Evolutionary conservation across 2,797 vertebrate genomes (phyloP), one percentile per base, ranked within the genome.

Genomic region (Poecilia wingei): DNA sequence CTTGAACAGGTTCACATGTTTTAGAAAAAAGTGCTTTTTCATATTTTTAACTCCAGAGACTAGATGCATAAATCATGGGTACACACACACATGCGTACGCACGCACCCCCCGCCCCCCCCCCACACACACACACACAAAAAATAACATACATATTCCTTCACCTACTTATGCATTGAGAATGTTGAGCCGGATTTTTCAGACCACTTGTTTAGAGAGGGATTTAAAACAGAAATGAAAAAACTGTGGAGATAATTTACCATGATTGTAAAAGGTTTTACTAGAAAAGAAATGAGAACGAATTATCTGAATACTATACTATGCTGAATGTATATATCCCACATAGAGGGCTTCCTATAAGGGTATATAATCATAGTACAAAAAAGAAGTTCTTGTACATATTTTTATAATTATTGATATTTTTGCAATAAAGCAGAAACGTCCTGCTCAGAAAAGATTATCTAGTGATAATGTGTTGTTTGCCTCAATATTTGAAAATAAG

Each of bases 1-100:
- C 69, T 73, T n/a, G n/a, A 36, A 73, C 59, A 77, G 61, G 25
- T 81, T 87, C 57, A 88, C 84, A 84, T 86, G 75, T 72, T 45
- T 18, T 59, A 47, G 39, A 6, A 45, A 69, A 2, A 86, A 72
- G 76, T 84, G 80, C 31, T 61, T 59, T 14, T 31, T 59, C 2
- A 28, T 59, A 59, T 31, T 33, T 82, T 74, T 18, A 75, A 77
- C 8, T 83, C 61, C 70, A 78, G 64, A 41, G 36, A 66, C 47
- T 22, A 55, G 66, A 45, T 77, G 49, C 66, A 69, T 69, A 77
- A 77, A 68, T 36, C 2, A 51, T 68, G 61, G 25, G 16, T 7
- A 43, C 49, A 70, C 36, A 28, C 25, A 46, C 13, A 0, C 49
- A 25, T 8, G 2, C 3, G 2, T 8, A 9, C 3, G 31, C 31